These are phyloP conservation scores for Hoplostethus atlanticus DNA, from an alignment of 2,797 vertebrate species.

Conservation along the genomic window DNA sequence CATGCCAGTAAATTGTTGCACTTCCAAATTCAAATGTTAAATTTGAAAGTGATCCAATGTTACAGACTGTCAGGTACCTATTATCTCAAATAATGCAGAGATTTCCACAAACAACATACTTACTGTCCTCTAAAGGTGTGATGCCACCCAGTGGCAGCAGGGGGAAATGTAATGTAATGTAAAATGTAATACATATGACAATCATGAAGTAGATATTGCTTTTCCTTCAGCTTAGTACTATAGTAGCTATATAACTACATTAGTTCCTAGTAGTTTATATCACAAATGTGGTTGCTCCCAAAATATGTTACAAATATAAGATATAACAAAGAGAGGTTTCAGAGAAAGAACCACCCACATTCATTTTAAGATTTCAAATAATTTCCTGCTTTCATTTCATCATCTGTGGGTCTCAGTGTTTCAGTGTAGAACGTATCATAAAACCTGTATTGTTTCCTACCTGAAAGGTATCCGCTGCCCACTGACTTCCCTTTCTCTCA, in stretches of 20 bases:
- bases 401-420: too few species aligned
- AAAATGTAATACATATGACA: too few species aligned
- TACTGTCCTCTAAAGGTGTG: slow-evolving; percentile 14
- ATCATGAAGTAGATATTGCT: too few species aligned
- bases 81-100: not conserved
- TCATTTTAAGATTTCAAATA: not conserved
- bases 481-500: not conserved
- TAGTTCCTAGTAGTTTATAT: not conserved
- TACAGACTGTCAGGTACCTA: not conserved
- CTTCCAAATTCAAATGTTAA: not conserved
- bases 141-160: slow-evolving; percentile 55
- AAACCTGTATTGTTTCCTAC: not conserved
- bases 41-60: not conserved
- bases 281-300: not conserved
- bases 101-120: not conserved
- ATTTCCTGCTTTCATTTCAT: not conserved
- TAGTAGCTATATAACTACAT: not conserved
- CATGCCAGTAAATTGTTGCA: not conserved
- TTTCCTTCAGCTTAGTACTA: not conserved
- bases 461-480: not conserved
- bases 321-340: not conserved
- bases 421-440: not conserved
- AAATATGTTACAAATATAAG: not conserved
- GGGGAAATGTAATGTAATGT: not conserved
- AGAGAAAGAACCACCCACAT: not conserved